Base-by-base conservation (phyloP, 2,113 vertebrate genomes). In the Rutilus rutilus region DNA sequence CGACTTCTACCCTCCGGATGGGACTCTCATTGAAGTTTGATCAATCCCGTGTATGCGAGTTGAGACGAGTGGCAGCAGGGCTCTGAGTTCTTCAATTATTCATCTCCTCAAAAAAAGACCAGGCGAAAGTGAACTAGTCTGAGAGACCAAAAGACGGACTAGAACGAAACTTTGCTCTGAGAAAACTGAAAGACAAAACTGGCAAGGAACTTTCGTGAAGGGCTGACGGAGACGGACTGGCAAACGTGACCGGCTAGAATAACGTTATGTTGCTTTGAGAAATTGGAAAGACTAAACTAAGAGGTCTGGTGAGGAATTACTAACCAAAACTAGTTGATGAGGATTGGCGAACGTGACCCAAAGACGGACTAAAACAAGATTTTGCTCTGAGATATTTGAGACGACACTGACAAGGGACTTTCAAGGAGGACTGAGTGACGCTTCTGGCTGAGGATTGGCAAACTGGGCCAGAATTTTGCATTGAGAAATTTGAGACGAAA, bases 1-100 rank as follows among this genome's bases (percentile, higher is more conserved):
- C 33, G 83, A 45, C 86, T 67, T 54, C 76, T 42, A 82, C 79
- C 36, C 74, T 74, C 15, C 6, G 45, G 81, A n/a, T 21, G 75
- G 59, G 67, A 83, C 21, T 65, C 60, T 67, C 25, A 76, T 10
- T 76, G 81, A 86, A 77, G 59, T 84, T 74, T 67, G 36, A 74
- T 88, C 81, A 86, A 87, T 88, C 60, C 88, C 17, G 52, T 25
- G 74, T 69, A 64, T 59, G 52, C 30, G 67, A 84, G 82, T 86
- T 77, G 90, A 82, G 84, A 88, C 88, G 88, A 88, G 86, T 89
- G 87, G n/a, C 90, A 85, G 89, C 87, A 62, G 86, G 80, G 86
- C 84, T 85, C 89, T 87, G 45, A 25, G 74, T 86, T 91, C 1
- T 74, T 95, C 90, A 94, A 94, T 94, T 92, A 95, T 94, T 91